These are phyloP conservation scores for Apostichopus parvimensis DNA, from an alignment of 35 echinoderm and acorn worm genomes.

Conservation along the genomic window DNA sequence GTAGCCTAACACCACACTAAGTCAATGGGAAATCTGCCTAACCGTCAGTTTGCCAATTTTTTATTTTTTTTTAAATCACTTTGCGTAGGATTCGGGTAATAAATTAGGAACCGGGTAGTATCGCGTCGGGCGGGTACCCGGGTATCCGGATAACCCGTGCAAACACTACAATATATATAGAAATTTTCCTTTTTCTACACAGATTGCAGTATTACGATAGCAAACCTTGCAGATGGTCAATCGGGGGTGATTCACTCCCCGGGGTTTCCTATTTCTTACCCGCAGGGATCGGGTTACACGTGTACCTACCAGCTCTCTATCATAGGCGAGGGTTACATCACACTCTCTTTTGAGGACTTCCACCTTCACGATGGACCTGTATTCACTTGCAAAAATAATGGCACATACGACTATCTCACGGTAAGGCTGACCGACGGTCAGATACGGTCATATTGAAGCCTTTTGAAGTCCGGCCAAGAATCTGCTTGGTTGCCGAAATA, in stretches of 20 bases:
- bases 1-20: too few relatives aligned
- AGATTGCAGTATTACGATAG: background rate
- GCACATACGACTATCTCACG: slow-evolving; percentile 48
- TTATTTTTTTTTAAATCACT: too few relatives aligned
- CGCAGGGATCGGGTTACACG: slow-evolving; percentile 21
- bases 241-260: slow-evolving; percentile 23
- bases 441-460: too few relatives aligned
- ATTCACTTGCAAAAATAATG: slow-evolving; percentile 55
- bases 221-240: background rate
- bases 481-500: too few relatives aligned
- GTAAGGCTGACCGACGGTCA: background rate
- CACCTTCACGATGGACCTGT: slow-evolving; percentile 35
- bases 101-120: too few relatives aligned
- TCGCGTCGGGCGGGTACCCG: too few relatives aligned
- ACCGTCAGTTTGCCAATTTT: too few relatives aligned
- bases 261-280: slow-evolving; percentile 30
- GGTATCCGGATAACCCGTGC: too few relatives aligned
- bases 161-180: too few relatives aligned
- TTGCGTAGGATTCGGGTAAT: too few relatives aligned
- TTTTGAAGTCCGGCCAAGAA: too few relatives aligned
- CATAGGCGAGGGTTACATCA: slow-evolving; percentile 3
- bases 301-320: slow-evolving; percentile 15
- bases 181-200: background rate
- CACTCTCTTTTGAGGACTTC: slow-evolving; percentile 35
- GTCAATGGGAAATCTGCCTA: too few relatives aligned